Conservation (phyloP, 2,797 vertebrate genomes). For the Silurus lanzhouensis region DNA sequence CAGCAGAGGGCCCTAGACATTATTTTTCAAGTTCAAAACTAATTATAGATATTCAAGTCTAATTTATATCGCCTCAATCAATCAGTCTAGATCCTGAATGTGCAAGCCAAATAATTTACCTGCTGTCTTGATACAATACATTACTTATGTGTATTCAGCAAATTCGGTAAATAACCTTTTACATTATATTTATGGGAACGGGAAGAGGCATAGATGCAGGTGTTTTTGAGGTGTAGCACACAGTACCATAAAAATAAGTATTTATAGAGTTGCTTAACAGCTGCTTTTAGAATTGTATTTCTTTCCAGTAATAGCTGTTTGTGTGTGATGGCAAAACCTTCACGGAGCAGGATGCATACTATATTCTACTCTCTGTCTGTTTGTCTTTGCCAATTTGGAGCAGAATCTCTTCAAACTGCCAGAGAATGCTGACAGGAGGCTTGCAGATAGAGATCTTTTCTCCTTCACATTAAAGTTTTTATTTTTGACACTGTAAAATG, state of each 20-base stretch:
- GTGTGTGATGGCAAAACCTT: background rate
- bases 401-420: background rate
- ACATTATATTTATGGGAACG: background rate
- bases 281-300: background rate
- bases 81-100: background rate
- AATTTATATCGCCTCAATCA: background rate
- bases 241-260: background rate
- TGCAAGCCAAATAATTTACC: background rate
- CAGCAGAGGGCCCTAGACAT: background rate
- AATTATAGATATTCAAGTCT: background rate
- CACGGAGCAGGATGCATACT: conserved; percentile 17
- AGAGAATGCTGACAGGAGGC: conserved; percentile 15
- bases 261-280: background rate
- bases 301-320: background rate
- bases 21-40: background rate
- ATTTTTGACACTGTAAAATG: conserved; percentile 2
- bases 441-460: background rate
- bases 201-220: background rate
- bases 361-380: background rate
- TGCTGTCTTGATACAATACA: background rate
- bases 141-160: background rate
- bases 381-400: background rate
- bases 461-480: background rate
- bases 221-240: background rate
- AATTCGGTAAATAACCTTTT: background rate